Base-by-base conservation (phyloP, 2,888 invertebrate genomes). In the Nesidiocoris tenuis region DNA sequence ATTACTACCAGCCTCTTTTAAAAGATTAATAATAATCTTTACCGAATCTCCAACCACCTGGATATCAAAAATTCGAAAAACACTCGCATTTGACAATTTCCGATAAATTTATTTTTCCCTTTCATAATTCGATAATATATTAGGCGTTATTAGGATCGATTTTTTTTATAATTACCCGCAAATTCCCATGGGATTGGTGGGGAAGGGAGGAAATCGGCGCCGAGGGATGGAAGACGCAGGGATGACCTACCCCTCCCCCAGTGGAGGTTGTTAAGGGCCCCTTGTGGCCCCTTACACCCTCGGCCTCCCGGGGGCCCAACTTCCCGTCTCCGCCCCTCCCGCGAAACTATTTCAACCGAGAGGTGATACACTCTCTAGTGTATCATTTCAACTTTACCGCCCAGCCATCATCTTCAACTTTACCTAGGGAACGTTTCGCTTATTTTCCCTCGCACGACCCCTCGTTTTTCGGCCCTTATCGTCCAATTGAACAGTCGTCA, bases 251-350 rank as follows among this genome's bases (percentile, higher is more conserved):
- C 39, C 39, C 12, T 39, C 39, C 39, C 59, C n/a, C 59, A 5
- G 3, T 19, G 18, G 18, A 59, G 59, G 59, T 19, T 3, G 65
- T 61, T 56, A 61, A 39, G 72, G 63, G 54, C 72, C 72, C 63
- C 72, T 25, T 61, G 72, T 72, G 72, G 72, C 72, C 63, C 72
- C 72, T 72, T 72, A 72, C 61, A 54, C n/a, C 61, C 70, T 70
- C 59, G 57, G 70, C 22, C 70, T 59, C 70, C 24, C 59, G 57
- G 61, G 70, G 70, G 61, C 25, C 72, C 25, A 24, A 59, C 61
- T 54, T 54, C n/a, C 39, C 5, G 3, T n/a, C 54, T 19, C 21
- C 54, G 18, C 16, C 17, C 18, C 19, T 17, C 19, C 16, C 66
- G n/a, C 7, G n/a, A 59, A 59, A 59, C 17, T 59, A 59, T 59